These are phyloP conservation scores for Tetrax tetrax DNA, from an alignment of 2,113 vertebrate species.

Conservation along the genomic window DNA sequence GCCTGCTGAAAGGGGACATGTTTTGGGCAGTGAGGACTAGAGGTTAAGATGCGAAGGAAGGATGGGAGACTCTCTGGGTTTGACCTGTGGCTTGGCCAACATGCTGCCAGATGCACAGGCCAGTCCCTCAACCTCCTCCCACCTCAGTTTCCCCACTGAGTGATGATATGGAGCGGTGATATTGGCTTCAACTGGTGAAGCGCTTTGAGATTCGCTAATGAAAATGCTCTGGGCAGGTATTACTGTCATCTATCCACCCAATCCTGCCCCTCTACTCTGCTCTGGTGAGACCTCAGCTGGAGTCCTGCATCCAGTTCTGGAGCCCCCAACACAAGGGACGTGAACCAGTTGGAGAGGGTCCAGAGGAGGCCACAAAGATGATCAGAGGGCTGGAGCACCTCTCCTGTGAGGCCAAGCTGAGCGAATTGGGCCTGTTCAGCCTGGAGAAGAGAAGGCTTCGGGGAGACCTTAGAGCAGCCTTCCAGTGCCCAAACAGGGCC, in stretches of 20 bases:
- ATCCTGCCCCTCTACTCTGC: background rate
- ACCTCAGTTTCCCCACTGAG: background rate
- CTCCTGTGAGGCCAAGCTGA: too few species aligned
- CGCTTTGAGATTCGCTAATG: background rate
- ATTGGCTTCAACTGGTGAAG: background rate
- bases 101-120: accelerated
- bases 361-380: too few species aligned
- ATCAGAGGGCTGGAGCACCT: too few species aligned
- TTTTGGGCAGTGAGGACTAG: background rate
- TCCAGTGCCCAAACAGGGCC: too few species aligned
- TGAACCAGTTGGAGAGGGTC: too few species aligned
- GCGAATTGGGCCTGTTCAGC: too few species aligned
- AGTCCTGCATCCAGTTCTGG: too few species aligned
- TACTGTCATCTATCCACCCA: background rate
- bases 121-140: background rate
- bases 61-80: background rate
- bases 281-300: too few species aligned
- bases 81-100: background rate
- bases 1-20: background rate
- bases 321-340: too few species aligned
- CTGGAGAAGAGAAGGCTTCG: too few species aligned
- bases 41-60: background rate
- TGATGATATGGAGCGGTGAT: background rate
- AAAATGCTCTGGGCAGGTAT: background rate
- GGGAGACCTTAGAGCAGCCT: too few species aligned